Base-by-base conservation (phyloP, 92 coral and sea anemone genomes). In the Metridium senile region DNA sequence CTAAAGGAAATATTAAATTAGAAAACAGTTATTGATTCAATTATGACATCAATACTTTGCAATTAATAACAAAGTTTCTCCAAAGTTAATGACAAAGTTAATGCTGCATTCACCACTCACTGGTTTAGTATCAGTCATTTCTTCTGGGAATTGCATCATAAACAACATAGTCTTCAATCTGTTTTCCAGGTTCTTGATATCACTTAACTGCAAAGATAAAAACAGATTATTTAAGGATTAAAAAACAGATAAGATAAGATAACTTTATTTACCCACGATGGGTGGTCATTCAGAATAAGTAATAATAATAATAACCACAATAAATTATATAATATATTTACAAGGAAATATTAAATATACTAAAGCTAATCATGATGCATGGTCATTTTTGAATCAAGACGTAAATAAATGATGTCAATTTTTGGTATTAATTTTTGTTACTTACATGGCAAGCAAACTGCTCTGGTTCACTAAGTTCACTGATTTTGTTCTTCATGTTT, bases 401-500 rank as follows among this genome's bases (percentile, higher is more conserved):
- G n/a, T n/a, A n/a, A n/a, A n/a, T n/a, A n/a, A n/a, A n/a, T n/a
- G n/a, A n/a, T n/a, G n/a, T n/a, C n/a, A n/a, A n/a, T n/a, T n/a
- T n/a, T n/a, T n/a, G n/a, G n/a, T n/a, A n/a, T n/a, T n/a, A n/a
- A n/a, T n/a, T n/a, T n/a, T n/a, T n/a, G 33, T 11, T 29, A 85
- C 96, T 89, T 87, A 95, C 99, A 59, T 22, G 66, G 22, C 66
- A 93, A 52, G 93, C 98, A 80, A 96, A 96, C 69, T 92, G 99
- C 70, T 96, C 99, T 4, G 99, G 97, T 39, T 96, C 99, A 80
- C 90, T 92, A 46, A 96, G 86, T 46, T 96, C 97, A 29, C 83
- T 87, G 22, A 87, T 76, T 26, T 87, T 74, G 45, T 92, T 93
- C 49, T 81, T 96, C 96, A 96, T 89, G 53, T 88, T 93, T 8